Percentiles rank a stretch among this genome's conserved stretches.
Evolutionary conservation across 2,113 vertebrate species (phyloP).

Genomic region (Platichthys flesus): DNA sequence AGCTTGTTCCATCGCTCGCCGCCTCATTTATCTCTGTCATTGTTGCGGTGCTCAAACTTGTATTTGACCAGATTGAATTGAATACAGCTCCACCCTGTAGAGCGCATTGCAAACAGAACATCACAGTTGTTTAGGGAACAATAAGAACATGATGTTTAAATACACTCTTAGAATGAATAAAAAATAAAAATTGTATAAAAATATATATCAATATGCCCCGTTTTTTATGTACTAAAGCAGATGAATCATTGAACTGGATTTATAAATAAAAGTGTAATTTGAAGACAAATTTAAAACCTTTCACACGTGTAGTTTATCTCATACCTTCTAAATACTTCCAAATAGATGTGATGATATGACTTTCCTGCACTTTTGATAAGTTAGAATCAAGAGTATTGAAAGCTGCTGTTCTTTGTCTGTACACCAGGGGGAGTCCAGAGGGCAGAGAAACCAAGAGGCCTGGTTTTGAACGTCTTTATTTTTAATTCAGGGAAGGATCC

Average conservation of each 20-base stretch:
- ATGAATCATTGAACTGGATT: too few species aligned
- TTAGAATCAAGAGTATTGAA: too few species aligned
- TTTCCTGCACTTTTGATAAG: too few species aligned
- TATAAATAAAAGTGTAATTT: too few species aligned
- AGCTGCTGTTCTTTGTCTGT: too few species aligned
- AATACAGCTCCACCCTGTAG: background rate
- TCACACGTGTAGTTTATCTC: too few species aligned
- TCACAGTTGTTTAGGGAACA: background rate
- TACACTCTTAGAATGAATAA: background rate
- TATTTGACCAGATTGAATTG: background rate
- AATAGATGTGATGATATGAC: background rate
- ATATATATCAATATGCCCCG: background rate
- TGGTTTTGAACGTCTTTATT: background rate
- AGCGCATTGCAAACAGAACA: background rate
- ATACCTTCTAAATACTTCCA: too few species aligned
- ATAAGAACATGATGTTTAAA: background rate
- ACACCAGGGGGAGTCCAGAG: background rate
- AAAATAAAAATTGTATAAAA: background rate
- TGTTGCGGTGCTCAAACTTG: background rate
- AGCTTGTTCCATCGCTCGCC: background rate
- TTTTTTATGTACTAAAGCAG: too few species aligned
- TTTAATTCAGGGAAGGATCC: too few species aligned
- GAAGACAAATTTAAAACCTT: too few species aligned
- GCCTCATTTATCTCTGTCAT: background rate
- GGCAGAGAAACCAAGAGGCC: background rate